Base-by-base conservation (phyloP, 2,888 invertebrate species). In the Chymomyza procnemis region DNA sequence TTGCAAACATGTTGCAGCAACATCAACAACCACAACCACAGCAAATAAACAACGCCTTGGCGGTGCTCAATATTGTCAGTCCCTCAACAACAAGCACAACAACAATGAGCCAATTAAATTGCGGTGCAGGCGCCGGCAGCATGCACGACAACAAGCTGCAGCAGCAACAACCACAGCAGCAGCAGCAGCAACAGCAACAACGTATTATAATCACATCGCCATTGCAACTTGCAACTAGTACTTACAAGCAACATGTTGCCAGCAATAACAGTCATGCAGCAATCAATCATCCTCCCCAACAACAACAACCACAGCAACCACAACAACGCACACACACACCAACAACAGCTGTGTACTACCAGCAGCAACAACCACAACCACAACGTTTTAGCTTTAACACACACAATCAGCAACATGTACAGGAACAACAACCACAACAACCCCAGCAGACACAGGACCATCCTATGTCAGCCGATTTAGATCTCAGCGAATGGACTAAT, bases 401-500 rank as follows among this genome's bases (percentile, higher is more conserved):
- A 70, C 76, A 88, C 80, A 87, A 79, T 74, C 85, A 81, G 74
- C 87, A 80, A 73, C 80, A 88, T 21, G 56, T 60, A 21, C 67
- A 69, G 16, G 66, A 71, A 12, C 80, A 75, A 48, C 76, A 80
- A 16, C 76, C 70, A 26, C 80, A 78, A 22, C 80, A 70, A 41
- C 78, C 70, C 12, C 65, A 74, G 64, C 76, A 77, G 8, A 76
- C 74, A 61, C 77, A 78, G 19, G 80, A 82, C 56, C n/a, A n/a
- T n/a, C 8, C 76, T 75, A 60, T 71, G 72, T 67, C 69, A 71
- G 75, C 77, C 78, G 78, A 92, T 91, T 93, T 98, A 76, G 97
- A 98, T 92, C 93, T 98, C 80, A 95, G 95, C 86, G 98, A 98
- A 91, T 99, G 98, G 98, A 94, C 95, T 80, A 96, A 97, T 88